These are phyloP conservation scores for Petrophora chlorosata DNA, from an alignment of 2,888 invertebrate genomes.

Conservation along the genomic window DNA sequence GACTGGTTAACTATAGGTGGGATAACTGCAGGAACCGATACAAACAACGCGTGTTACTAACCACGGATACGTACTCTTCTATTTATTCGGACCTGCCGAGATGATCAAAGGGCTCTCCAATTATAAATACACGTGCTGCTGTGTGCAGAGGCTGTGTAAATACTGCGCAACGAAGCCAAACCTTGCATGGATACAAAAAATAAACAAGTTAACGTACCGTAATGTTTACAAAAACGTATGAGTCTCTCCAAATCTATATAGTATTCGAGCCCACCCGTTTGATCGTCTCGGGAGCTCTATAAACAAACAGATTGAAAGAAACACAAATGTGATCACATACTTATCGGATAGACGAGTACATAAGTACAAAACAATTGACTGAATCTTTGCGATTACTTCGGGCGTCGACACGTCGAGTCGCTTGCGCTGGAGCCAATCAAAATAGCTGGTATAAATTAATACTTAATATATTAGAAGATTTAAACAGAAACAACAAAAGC, in stretches of 20 bases:
- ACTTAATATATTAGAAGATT: conserved; percentile 7
- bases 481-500: conserved; percentile 12
- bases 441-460: conserved; percentile 6
- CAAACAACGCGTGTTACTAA: conserved; percentile 37
- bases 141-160: not conserved
- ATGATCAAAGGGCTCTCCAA: not conserved
- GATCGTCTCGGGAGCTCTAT: conserved; percentile 10
- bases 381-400: conserved; percentile 50
- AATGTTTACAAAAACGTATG: not conserved
- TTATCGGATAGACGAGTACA: conserved; percentile 29
- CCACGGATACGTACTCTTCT: conserved; percentile 29
- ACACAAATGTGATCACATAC: conserved; percentile 16
- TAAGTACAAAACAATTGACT: conserved; percentile 58
- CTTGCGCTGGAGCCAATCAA: conserved; percentile 5
- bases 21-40: conserved; percentile 69
- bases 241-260: not conserved
- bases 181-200: not conserved
- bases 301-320: conserved; percentile 23
- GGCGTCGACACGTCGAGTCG: conserved; percentile 42
- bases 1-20: conserved; percentile 80
- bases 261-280: not conserved
- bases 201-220: not conserved
- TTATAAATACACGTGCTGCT: too few species aligned
- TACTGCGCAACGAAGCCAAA: not conserved
- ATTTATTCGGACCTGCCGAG: conserved; percentile 11